Evolutionary conservation across 2,113 vertebrate genomes (phyloP), one percentile per base, ranked within the genome.

Genomic region (Prolemur simus): DNA sequence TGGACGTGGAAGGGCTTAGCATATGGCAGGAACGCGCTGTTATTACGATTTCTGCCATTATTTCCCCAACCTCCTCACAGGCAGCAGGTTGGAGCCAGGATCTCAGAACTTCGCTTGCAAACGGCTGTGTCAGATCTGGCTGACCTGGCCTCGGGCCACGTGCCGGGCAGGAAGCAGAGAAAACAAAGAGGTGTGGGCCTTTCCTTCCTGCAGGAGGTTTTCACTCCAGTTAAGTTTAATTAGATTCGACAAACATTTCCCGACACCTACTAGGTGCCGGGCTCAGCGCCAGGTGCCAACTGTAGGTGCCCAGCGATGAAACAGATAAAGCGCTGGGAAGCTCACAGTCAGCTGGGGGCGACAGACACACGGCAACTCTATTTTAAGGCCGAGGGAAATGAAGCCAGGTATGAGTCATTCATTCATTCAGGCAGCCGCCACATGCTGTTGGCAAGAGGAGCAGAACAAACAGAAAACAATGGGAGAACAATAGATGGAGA

Each of bases 401-500:
- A 39, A 88, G 60, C 74, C 86, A 97, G 91, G 97, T 91, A 84
- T 0, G 52, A 74, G 42, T 49, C 47, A 12, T 37, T 54, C 82
- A 52, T 82, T 93, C 77, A 23, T 87, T 87, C 86, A 1, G 34
- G 73, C 58, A n/a, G 91, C 90, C 42, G 0, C 39, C 60, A 2
- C 58, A 13, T 1, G 60, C 86, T 58, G 63, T n/a, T 2, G 4
- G 90, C 77, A 17, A 86, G 82, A 45, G 77, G 47, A n/a, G 81
- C 27, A 4, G 82, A 45, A 68, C 2, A 8, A 11, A 69, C 69
- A 7, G 83, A 83, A 87, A 87, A 78, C 76, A 27, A 10, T 2
- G 49, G 73, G 69, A 92, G 77, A 96, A 96, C 95, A 88, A 94
- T 86, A 89, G 93, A 74, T 0, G 6, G 94, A 80, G 97, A 87